Evolutionary conservation across 1,140 invertebrate species (phyloP), one percentile per base, ranked within the genome.

Genomic region (Artemia franciscana): DNA sequence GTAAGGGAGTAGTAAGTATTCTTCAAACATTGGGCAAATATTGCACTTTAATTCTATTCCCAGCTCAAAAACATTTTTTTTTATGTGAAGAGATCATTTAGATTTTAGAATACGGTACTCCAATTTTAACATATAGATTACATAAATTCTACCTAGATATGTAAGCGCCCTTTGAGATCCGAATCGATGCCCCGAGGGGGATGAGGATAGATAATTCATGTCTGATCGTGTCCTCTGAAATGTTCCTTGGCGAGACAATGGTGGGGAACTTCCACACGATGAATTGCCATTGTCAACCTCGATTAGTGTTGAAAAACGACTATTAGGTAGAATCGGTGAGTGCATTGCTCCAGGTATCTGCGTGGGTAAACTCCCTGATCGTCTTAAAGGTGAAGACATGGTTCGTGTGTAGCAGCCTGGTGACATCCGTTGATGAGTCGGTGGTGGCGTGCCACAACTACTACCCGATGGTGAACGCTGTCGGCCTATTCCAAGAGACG

Each of bases 381-480:
- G 60, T 60, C 25, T 58, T 25, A 57, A 26, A 65, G 60, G 65
- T 63, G 58, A 66, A 62, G 61, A 67, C 26, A 59, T 63, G 63
- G 57, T 65, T 67, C 59, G 59, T 57, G 66, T 51, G 51, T 51
- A 30, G 63, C 61, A 60, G 18, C 26, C 5, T 59, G 39, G 39
- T 12, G 39, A 51, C 21, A 51, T 51, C 39, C 39, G 21, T 3
- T 51, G 39, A 51, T 51, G 84, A 26, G 85, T 84, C 0, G 82
- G 80, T 56, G 86, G 88, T 62, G 86, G 84, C 62, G 83, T 84
- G 69, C 85, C 83, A 58, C 81, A 78, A 51, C 78, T 69, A 64
- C 82, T 80, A 62, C 80, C 78, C 0, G 81, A 81, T 24, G 81
- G 78, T 60, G 81, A 79, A 65, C 82, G 78, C 67, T 81, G 78